Evolutionary conservation across 2,888 invertebrate species (phyloP).

Genomic region (Yponomeuta evonymella): DNA sequence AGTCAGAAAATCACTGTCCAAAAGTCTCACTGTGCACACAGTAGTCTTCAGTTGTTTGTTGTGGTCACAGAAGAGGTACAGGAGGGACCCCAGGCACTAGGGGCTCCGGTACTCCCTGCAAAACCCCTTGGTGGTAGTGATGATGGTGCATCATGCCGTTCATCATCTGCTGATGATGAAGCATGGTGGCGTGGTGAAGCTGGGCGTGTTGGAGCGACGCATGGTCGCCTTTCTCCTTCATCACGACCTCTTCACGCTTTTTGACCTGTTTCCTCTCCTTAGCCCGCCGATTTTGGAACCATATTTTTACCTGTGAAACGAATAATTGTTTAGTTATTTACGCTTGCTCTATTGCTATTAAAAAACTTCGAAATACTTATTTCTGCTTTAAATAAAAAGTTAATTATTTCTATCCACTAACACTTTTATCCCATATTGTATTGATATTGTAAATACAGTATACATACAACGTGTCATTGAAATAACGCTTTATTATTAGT

Average conservation of each 20-base stretch:
- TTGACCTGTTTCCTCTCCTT: conserved; percentile 94
- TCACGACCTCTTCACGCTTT: conserved; percentile 84
- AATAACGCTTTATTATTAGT: too few relatives aligned
- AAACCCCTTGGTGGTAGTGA: conserved; percentile 69
- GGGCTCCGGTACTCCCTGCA: conserved; percentile 71
- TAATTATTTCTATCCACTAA: neutral
- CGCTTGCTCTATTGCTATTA: too few relatives aligned
- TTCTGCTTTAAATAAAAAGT: too few relatives aligned
- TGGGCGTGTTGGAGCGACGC: conserved; percentile 69
- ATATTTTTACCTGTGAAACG: conserved; percentile 79
- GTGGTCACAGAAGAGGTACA: conserved; percentile 72
- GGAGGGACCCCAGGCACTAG: conserved; percentile 63
- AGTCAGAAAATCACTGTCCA: conserved; percentile 31
- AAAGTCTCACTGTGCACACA: conserved; percentile 47
- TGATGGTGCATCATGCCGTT: conserved; percentile 73
- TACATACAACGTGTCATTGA: too few relatives aligned
- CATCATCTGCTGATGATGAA: conserved; percentile 75
- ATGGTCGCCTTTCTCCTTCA: conserved; percentile 77
- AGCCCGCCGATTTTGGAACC: conserved; percentile 95
- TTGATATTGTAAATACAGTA: too few relatives aligned
- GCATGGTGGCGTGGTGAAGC: conserved; percentile 70
- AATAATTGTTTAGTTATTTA: neutral
- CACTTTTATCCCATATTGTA: neutral
- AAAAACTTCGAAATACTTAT: too few relatives aligned
- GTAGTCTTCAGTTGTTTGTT: conserved; percentile 39